Base-by-base conservation (phyloP, 2,797 vertebrate genomes). In the Crossoptilon crossoptilon region DNA sequence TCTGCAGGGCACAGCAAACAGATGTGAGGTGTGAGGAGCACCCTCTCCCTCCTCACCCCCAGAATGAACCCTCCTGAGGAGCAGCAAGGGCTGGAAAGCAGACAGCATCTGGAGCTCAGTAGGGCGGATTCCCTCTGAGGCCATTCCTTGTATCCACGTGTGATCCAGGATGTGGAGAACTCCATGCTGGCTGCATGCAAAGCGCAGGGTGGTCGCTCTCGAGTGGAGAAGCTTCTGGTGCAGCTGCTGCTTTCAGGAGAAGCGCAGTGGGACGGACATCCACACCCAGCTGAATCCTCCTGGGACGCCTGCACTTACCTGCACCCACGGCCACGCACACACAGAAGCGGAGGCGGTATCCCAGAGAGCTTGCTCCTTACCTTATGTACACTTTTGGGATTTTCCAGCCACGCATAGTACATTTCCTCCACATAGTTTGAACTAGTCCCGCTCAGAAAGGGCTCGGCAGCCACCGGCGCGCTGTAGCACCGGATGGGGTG, bases 351-450 rank as follows among this genome's bases (percentile, higher is more conserved):
- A 68, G 59, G 48, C 11, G 7, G 26, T 0, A 4, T 85, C 85
- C 87, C 82, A 81, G 60, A 4, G 10, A 91, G 67, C 87, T 29
- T 89, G 76, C 73, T 84, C 88, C 96, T 97, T 98, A 99, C 99
- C 99, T 99, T 98, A 97, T 99, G 99, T 67, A 99, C 99, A 94
- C 98, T 99, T 97, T 98, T 98, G 90, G 99, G 99, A 86, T 99
- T 98, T 96, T 99, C 98, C 97, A 99, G 97, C 99, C 99, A 99
- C 2, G 99, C 98, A 71, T 97, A 98, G 97, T 99, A 99, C 99
- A 99, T 99, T 97, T 99, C 99, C 97, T 99, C 99, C 97, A 99
- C 97, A 90, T 99, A 99, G 97, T 99, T 99, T 4, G 98, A 98
- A 97, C 98, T 99, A 95, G 98, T 99, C 93, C 98, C 99, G 43